Evolutionary conservation across 2,888 invertebrate genomes (phyloP), one percentile per base, ranked within the genome.

Genomic region (Agapostemon virescens): DNA sequence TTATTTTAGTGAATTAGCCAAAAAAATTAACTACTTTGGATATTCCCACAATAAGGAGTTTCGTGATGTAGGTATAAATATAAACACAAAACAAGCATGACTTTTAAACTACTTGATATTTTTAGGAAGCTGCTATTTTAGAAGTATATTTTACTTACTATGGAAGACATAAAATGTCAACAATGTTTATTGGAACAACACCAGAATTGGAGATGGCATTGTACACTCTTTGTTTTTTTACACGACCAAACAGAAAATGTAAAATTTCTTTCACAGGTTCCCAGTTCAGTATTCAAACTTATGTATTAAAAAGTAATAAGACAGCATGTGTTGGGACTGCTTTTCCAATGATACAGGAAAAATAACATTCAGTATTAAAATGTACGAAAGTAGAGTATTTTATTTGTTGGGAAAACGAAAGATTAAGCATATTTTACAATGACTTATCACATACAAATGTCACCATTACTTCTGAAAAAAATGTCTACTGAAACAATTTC

Each of bases 151-250:
- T 92, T 72, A 90, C 89, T 58, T 93, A 93, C 92, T 81, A 86
- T 36, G 88, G 88, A 9, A 86, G 89, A 70, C 91, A 91, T 80
- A 93, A 93, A 69, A 91, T 91, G 30, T 92, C 93, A 4, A 91
- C 92, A 4, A 92, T 93, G 90, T 93, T 94, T 83, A 90, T 94
- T 68, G 93, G 93, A 23, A 93, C 93, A 15, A 93, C 94, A 84
- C 95, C 95, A 0, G 95, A 95, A 89, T 93, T 94, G 84, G 95
- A 95, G 87, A 90, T 95, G 88, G 94, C 94, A 15, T 86, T 95
- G 3, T 95, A 94, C 90, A 94, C 95, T 0, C 88, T 95, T 30
- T 95, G 95, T 86, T 94, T 94, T 85, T 91, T 94, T 78, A 90
- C 93, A 40, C 91, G 94, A 63, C 93, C 94, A 13, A 93, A 93